Percentiles rank a stretch among this genome's conserved stretches.
Conservation (phyloP, 2,888 invertebrate species). For the Atethmia centrago region DNA sequence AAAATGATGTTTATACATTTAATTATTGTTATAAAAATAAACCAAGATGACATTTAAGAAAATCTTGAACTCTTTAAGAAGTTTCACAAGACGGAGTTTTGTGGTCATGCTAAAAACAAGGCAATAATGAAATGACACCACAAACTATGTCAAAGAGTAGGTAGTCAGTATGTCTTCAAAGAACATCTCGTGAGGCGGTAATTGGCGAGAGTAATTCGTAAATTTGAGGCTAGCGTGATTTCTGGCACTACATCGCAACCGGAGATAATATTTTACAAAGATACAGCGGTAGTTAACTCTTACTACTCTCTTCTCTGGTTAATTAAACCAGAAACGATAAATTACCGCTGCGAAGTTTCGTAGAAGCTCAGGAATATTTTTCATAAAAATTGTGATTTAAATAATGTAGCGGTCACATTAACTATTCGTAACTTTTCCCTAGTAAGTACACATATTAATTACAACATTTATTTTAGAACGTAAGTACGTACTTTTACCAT, state of each 20-base stretch:
- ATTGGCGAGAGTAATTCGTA: conserved; percentile 63
- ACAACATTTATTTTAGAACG: background rate
- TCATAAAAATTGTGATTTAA: conserved; percentile 4
- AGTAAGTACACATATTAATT: background rate
- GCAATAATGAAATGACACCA: conserved; percentile 32
- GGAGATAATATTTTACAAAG: conserved; percentile 51
- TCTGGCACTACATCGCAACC: conserved; percentile 51
- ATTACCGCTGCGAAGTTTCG: background rate
- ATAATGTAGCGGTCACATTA: background rate
- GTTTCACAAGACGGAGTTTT: conserved; percentile 30
- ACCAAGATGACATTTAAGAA: conserved; percentile 29
- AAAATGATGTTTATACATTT: background rate
- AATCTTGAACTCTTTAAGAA: conserved; percentile 16
- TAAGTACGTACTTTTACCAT: background rate
- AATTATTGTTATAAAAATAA: background rate
- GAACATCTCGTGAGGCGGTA: conserved; percentile 32
- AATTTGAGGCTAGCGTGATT: conserved; percentile 63
- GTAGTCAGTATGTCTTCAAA: conserved; percentile 41
- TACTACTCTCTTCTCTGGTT: too few relatives aligned
- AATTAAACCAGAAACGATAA: conserved; percentile 35
- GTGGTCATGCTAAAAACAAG: conserved; percentile 38
- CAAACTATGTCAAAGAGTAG: conserved; percentile 34
- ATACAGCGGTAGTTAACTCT: conserved; percentile 43
- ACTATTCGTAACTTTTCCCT: background rate
- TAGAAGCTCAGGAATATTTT: background rate